phyloP scores from a whole-genome alignment of 1,140 invertebrate species.

The Heliconius congener region DNA sequence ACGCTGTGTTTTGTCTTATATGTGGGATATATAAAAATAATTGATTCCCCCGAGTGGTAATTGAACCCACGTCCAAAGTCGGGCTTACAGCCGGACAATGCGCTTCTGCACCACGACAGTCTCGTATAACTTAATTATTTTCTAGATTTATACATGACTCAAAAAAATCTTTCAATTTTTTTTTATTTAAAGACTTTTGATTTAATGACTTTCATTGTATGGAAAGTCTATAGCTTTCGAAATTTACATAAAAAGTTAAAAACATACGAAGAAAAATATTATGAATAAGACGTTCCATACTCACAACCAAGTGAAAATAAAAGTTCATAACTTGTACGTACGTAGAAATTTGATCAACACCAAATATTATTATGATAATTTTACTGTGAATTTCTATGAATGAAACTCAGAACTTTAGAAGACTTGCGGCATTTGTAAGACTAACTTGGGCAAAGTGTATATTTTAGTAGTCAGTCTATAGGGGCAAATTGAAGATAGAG shows the following conservation, averaged over 20 bases:
- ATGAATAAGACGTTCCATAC: not conserved
- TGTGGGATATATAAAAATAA: too few species aligned
- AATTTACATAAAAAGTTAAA: not conserved
- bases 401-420: not conserved
- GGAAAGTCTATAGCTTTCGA: not conserved
- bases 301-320: not conserved
- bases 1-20: too few species aligned
- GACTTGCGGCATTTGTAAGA: not conserved
- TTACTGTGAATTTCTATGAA: slow-evolving; percentile 14
- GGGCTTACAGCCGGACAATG: too few species aligned
- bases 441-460: not conserved
- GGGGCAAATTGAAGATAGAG: not conserved
- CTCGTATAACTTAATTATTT: too few species aligned
- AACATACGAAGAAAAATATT: not conserved
- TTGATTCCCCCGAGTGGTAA: too few species aligned
- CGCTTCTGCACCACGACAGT: too few species aligned
- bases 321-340: slow-evolving; percentile 8
- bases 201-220: not conserved
- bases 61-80: too few species aligned
- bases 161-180: not conserved
- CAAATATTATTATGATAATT: slow-evolving; percentile 8
- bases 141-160: too few species aligned
- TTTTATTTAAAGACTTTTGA: not conserved
- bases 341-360: slow-evolving; percentile 8
- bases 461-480: slow-evolving; percentile 5